Evolutionary conservation across 2,888 invertebrate species (phyloP).

Genomic region (Homarus gammarus): DNA sequence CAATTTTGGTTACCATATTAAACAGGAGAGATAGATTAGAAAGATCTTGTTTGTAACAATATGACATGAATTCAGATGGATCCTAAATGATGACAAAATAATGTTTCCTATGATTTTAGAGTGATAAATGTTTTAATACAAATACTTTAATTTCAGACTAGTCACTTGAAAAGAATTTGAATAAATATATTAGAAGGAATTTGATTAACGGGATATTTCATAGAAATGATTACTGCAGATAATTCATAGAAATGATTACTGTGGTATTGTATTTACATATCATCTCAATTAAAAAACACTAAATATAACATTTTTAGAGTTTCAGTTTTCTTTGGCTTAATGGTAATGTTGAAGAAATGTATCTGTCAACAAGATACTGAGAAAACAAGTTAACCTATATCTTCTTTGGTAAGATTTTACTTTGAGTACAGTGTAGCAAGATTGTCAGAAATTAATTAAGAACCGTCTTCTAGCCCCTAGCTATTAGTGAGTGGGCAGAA

Average conservation of each 20-base stretch:
- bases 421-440: conserved; percentile 11
- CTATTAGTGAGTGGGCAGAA: neutral
- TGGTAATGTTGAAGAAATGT: neutral
- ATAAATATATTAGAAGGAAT: neutral
- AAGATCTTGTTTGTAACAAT: neutral
- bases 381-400: neutral
- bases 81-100: neutral
- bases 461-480: neutral
- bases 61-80: neutral
- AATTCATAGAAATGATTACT: too few species aligned
- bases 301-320: neutral
- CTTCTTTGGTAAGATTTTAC: neutral
- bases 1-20: neutral
- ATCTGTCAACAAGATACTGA: neutral
- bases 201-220: neutral
- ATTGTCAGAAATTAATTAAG: conserved; percentile 10
- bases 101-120: neutral
- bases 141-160: neutral
- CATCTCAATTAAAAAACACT: too few species aligned
- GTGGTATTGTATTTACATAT: too few species aligned
- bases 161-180: neutral
- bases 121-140: neutral
- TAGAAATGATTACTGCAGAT: neutral
- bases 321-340: neutral
- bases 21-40: neutral